Conservation (phyloP, 2,888 invertebrate genomes). For the Ernsta delagoae region DNA sequence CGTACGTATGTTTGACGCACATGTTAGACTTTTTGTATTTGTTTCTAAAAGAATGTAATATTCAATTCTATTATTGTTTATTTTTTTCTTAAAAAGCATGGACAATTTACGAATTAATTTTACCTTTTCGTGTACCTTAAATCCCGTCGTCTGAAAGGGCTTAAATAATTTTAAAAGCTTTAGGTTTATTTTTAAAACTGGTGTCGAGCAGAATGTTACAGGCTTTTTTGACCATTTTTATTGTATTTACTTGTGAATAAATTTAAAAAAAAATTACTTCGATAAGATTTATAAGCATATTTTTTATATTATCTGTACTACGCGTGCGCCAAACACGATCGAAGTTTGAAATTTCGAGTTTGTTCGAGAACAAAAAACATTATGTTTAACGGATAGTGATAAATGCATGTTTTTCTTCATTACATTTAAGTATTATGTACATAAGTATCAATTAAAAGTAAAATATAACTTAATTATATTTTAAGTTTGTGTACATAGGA, state of each 20-base stretch:
- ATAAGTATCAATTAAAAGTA: not conserved
- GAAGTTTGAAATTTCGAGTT: conserved; percentile 58
- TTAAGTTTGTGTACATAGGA: conserved; percentile 2
- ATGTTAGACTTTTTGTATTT: too few relatives aligned
- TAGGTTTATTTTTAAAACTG: not conserved
- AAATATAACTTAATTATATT: not conserved
- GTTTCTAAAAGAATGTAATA: too few relatives aligned
- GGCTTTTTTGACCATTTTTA: not conserved
- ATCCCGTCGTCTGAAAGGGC: not conserved
- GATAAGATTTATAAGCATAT: not conserved
- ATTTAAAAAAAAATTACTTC: too few relatives aligned
- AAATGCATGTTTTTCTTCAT: not conserved
- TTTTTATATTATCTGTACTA: not conserved
- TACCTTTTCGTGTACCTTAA: not conserved
- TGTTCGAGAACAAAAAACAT: conserved; percentile 20
- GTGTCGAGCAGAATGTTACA: not conserved
- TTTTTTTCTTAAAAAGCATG: too few relatives aligned
- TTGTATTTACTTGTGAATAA: not conserved
- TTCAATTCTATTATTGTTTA: too few relatives aligned
- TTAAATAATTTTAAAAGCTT: not conserved
- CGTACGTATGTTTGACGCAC: not conserved
- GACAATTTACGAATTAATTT: not conserved
- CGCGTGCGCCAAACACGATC: conserved; percentile 34
- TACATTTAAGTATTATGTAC: not conserved
- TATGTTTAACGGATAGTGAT: conserved; percentile 10